A percentile compares a stretch with the other conserved stretches of the same genome.
phyloP scores from a whole-genome alignment of 2,113 vertebrate species.

The Apaloderma vittatum region DNA sequence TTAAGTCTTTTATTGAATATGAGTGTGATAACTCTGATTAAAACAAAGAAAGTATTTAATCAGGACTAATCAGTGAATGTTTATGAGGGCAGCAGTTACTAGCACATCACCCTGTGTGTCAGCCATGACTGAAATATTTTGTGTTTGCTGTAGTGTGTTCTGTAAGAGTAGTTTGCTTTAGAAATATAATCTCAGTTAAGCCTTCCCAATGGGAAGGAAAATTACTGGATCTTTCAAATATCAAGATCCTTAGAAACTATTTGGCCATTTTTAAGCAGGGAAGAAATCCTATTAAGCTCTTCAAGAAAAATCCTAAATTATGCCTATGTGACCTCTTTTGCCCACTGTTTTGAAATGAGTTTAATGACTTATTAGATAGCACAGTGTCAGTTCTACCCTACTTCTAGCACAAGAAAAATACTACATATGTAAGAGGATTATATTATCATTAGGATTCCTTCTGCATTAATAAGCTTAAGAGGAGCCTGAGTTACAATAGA shows the following conservation, averaged over 20 bases:
- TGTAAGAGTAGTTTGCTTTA: background rate
- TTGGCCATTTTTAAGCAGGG: background rate
- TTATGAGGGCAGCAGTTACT: background rate
- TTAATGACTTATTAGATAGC: slow-evolving; percentile 1
- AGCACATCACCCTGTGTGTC: background rate
- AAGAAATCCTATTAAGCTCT: slow-evolving; percentile 10
- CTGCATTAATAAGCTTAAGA: slow-evolving; percentile 26
- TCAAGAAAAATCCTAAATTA: background rate
- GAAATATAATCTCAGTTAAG: background rate
- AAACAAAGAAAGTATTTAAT: background rate
- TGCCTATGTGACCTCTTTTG: background rate
- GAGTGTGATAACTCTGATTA: background rate
- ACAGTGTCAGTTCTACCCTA: background rate
- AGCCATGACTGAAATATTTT: background rate
- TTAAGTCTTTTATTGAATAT: background rate
- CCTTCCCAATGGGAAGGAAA: background rate
- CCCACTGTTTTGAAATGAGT: background rate
- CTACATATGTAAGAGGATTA: slow-evolving; percentile 20
- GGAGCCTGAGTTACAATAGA: background rate
- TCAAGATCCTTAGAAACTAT: background rate
- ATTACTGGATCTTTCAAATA: background rate
- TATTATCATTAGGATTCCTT: background rate
- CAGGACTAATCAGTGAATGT: background rate
- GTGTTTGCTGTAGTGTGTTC: background rate
- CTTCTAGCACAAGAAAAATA: slow-evolving; percentile 15